Conservation (phyloP, 2,888 invertebrate species). For the Molorchus minor region DNA sequence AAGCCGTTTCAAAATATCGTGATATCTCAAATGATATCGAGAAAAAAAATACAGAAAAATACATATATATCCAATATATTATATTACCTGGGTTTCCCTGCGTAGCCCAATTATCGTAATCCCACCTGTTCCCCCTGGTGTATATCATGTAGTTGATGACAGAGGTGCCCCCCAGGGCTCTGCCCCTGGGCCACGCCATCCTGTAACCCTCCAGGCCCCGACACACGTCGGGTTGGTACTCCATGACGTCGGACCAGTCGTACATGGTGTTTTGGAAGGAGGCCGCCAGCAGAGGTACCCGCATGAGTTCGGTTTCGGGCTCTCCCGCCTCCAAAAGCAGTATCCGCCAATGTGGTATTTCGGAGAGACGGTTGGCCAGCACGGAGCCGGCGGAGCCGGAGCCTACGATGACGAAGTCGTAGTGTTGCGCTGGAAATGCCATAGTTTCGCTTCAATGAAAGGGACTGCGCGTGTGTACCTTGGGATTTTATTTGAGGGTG, state of each 20-base stretch:
- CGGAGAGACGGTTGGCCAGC: conserved; percentile 54
- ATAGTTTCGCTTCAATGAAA: too few relatives aligned
- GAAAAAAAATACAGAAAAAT: too few relatives aligned
- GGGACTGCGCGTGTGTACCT: too few relatives aligned
- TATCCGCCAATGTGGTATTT: conserved; percentile 14
- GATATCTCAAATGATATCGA: too few relatives aligned
- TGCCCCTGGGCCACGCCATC: conserved; percentile 67
- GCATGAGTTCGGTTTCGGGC: conserved; percentile 12
- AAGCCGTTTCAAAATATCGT: too few relatives aligned
- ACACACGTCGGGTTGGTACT: conserved; percentile 46
- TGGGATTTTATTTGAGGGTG: too few relatives aligned
- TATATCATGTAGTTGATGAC: conserved; percentile 76
- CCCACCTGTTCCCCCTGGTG: conserved; percentile 74
- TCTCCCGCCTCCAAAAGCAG: conserved; percentile 18
- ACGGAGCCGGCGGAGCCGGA: conserved; percentile 88
- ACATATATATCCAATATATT: not conserved
- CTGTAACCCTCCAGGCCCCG: conserved; percentile 28
- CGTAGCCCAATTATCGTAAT: conserved; percentile 74
- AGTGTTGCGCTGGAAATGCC: conserved; percentile 52
- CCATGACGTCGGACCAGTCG: conserved; percentile 61
- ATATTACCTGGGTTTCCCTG: conserved; percentile 68
- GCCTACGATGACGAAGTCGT: conserved; percentile 85
- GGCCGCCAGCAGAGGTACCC: conserved; percentile 8
- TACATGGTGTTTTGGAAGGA: conserved; percentile 41
- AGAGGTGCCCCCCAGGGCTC: conserved; percentile 68